Evolutionary conservation across 1,140 invertebrate species (phyloP).

Genomic region (Neuroterus valhalla): DNA sequence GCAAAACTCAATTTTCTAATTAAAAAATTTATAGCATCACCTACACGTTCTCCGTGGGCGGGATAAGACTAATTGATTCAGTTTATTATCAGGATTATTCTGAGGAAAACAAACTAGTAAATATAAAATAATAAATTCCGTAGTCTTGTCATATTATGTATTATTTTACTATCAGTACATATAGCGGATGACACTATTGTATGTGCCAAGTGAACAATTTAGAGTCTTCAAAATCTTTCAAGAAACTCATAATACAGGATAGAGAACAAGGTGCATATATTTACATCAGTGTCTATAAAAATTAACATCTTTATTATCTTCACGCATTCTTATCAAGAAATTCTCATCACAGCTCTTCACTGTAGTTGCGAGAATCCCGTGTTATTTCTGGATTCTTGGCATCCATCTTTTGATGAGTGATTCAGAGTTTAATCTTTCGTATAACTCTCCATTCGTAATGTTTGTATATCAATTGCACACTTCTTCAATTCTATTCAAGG

Average conservation of each 20-base stretch:
- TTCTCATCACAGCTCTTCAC: not conserved
- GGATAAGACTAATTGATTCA: no score
- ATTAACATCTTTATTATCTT: constrained; percentile 1
- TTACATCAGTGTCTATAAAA: constrained; percentile 1
- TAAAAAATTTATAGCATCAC: no score
- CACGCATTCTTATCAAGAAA: constrained; percentile 18
- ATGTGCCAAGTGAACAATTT: not conserved
- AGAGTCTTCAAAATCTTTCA: not conserved
- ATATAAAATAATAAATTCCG: no score
- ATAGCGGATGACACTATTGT: no score
- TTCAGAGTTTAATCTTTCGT: not conserved
- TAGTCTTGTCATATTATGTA: no score
- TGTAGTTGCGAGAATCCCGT: not conserved
- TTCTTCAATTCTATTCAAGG: not conserved
- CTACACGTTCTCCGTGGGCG: no score
- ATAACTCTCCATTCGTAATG: constrained; percentile 1
- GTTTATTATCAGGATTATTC: no score
- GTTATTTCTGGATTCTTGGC: constrained; percentile 6
- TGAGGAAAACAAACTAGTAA: no score
- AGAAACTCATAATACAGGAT: not conserved
- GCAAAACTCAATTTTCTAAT: no score
- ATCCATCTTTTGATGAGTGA: not conserved
- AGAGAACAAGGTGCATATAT: not conserved
- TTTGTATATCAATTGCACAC: not conserved
- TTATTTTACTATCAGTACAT: no score